Evolutionary conservation across 1,140 invertebrate species (phyloP), one percentile per base, ranked within the genome.

Genomic region (Drosophila willistoni): DNA sequence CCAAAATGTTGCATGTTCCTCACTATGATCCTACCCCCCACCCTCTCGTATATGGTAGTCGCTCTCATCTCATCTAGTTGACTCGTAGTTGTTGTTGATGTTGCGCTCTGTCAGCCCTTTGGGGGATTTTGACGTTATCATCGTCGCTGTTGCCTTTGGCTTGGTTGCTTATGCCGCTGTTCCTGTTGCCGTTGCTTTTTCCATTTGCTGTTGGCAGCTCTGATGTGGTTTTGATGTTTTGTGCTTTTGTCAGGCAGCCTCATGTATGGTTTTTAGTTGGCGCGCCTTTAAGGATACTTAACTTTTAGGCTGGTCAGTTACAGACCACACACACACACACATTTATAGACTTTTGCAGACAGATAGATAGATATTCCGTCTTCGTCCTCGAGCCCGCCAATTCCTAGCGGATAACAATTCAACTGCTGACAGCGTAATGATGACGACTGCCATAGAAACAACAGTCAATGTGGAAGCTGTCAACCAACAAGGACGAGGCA

Each of bases 171-270:
- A 22, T 64, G 57, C 54, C 42, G 41, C 47, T 56, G 13, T 33
- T 29, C 14, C 33, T 68, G 71, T 54, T 61, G 60, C 47, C 68
- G 65, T 41, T 29, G 29, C 29, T 5, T 29, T 29, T 29, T 7
- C 29, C 6, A 29, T 29, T 29, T 29, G 29, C 6, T 29, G 29
- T 29, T 29, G 29, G 29, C 29, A 29, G 29, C 57, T 68, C 67
- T 89, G 84, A 83, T 87, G 84, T 81, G 84, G 84, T 87, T 87
- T 89, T 87, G 77, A 89, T 89, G 84, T 36, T 78, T 83, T 81
- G 77, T 60, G 73, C 84, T 76, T 85, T 81, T 81, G 69, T 64
- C 63, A 76, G 66, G 63, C 36, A 64, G 47, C 44, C 68, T 36
- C 34, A 1, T 67, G 65, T 60, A 59, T 68, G 39, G 62, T 62